Percentiles rank a stretch among this genome's conserved stretches.
These are phyloP conservation scores for Peromyscus californicus DNA, from an alignment of 2,113 vertebrate genomes.

Conservation along the genomic window DNA sequence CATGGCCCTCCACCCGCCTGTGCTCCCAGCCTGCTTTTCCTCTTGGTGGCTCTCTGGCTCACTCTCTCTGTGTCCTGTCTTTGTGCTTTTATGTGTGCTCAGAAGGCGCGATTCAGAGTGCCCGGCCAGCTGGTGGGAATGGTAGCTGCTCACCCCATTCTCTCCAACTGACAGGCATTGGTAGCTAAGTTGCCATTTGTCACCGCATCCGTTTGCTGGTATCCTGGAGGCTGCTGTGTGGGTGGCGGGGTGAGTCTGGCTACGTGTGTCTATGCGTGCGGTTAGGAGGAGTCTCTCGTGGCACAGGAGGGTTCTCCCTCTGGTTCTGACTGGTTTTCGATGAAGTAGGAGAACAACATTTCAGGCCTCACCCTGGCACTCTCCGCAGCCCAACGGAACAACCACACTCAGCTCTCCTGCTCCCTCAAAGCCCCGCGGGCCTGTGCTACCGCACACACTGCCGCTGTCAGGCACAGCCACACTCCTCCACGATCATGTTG, in stretches of 20 bases:
- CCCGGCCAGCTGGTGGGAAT: slow-evolving; percentile 84
- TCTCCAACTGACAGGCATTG: slow-evolving; percentile 85
- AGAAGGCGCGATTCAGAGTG: slow-evolving; percentile 85
- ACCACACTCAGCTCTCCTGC: slow-evolving; percentile 48
- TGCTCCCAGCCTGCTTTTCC: slow-evolving; percentile 46
- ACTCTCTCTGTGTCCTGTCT: slow-evolving; percentile 77
- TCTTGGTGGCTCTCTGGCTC: neutral
- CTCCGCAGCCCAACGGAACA: slow-evolving; percentile 48
- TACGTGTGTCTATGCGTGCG: slow-evolving; percentile 76
- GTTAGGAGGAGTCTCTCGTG: slow-evolving; percentile 85
- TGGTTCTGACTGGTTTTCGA: slow-evolving; percentile 66
- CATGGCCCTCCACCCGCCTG: neutral
- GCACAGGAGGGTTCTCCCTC: slow-evolving; percentile 75
- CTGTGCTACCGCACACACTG: slow-evolving; percentile 66
- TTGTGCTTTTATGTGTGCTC: slow-evolving; percentile 87
- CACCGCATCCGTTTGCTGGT: slow-evolving; percentile 84
- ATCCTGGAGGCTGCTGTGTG: slow-evolving; percentile 84
- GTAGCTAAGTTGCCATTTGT: slow-evolving; percentile 86
- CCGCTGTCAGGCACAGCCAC: slow-evolving; percentile 95
- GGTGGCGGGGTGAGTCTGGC: slow-evolving; percentile 76
- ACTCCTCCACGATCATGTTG: slow-evolving; percentile 99
- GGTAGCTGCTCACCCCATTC: slow-evolving; percentile 85
- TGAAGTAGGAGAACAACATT: slow-evolving; percentile 84
- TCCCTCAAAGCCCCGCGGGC: slow-evolving; percentile 82
- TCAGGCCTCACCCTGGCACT: slow-evolving; percentile 85